These are phyloP conservation scores for Pteronotus mesoamericanus DNA, from an alignment of 2,797 vertebrate genomes.

Conservation along the genomic window DNA sequence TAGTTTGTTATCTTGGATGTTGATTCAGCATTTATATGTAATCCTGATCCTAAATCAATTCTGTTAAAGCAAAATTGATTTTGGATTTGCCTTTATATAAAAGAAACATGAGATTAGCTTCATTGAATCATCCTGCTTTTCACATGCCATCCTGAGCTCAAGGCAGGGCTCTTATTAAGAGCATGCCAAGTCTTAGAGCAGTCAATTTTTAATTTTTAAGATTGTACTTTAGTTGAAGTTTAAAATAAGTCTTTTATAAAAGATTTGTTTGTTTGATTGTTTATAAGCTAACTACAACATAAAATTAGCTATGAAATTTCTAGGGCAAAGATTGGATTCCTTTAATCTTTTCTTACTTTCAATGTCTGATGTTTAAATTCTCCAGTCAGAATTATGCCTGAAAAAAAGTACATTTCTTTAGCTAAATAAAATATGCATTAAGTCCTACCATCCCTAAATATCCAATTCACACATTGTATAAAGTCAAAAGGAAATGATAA, in stretches of 20 bases:
- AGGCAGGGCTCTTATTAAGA: neutral
- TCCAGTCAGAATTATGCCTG: neutral
- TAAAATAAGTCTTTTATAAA: neutral
- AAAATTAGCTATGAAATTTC: neutral
- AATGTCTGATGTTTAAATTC: neutral
- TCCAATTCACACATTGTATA: neutral
- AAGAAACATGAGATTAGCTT: constrained; percentile 53
- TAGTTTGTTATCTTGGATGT: constrained; percentile 50
- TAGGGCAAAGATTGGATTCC: neutral
- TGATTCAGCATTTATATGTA: constrained; percentile 26
- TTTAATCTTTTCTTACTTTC: neutral
- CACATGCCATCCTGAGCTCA: neutral
- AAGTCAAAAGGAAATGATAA: neutral
- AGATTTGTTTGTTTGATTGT: neutral
- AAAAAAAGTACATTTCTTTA: neutral
- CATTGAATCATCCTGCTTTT: constrained; percentile 17
- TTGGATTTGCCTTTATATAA: constrained; percentile 50
- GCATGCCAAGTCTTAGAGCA: neutral
- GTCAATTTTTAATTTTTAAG: constrained; percentile 5
- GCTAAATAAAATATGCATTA: neutral
- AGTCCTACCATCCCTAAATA: neutral
- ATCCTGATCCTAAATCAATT: constrained; percentile 35
- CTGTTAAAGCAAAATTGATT: constrained; percentile 58
- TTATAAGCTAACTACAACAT: neutral
- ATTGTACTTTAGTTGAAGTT: constrained; percentile 9